Evolutionary conservation across 35 echinoderm and acorn worm genomes (phyloP), one percentile per base, ranked within the genome.

Genomic region (Apostichopus parvimensis): DNA sequence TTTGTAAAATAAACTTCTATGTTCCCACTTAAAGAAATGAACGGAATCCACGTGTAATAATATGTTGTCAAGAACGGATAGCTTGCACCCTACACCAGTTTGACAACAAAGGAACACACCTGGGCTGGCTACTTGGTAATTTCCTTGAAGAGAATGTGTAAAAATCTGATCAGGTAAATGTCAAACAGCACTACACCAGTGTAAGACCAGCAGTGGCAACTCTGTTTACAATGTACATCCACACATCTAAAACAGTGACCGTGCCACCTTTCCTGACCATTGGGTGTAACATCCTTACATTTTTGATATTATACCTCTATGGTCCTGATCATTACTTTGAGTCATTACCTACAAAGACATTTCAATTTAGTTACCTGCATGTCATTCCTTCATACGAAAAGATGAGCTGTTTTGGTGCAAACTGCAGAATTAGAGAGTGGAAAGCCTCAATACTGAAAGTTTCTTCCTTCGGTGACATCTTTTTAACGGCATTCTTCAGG

Each of bases 381-480:
- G 22, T 14, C 78, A 92, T 92, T 8, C 90, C 77, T 34, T 82
- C 77, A 79, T 81, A 92, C 23, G 90, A 92, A 52, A 92, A 92
- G 15, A 26, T 77, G 5, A 21, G 22, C 78, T 21, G 10, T 12
- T 92, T 92, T 8, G 90, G 90, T 6, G 77, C 34, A 81, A 92
- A 92, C 13, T 80, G 78, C 4, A 58, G 10, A 5, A 82, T 55
- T 1, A 92, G 76, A 13, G 77, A n/a, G 56, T 81, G 90, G 25
- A 81, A 92, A 18, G 26, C 77, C 56, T 92, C 90, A 6, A 92
- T 28, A 62, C 77, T 22, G 4, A 78, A 92, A 62, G 90, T 92
- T 77, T 92, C 77, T 9, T 80, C 10, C 20, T 25, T 20, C 4
- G 90, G 90, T 17, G 77, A 92, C 75, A 92, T 78, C 28, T 81